Evolutionary conservation across 2,113 vertebrate species (phyloP), one percentile per base, ranked within the genome.

Genomic region (Petroica traversi): DNA sequence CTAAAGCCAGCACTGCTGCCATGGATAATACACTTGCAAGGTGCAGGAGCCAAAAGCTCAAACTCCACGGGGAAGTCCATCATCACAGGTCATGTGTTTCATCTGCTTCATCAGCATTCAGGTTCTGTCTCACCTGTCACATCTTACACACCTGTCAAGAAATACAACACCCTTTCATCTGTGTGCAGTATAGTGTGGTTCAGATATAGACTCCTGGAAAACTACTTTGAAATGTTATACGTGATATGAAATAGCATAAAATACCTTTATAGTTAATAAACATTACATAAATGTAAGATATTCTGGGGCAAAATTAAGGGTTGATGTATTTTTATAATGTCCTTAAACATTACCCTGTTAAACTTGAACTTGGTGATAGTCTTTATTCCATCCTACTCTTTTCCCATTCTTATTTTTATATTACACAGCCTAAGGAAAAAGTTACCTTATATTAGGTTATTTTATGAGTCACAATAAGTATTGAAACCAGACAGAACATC

Each of bases 391-490:
- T 22, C 20, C 66, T 80, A 45, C 5, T 8, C 28, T 93, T 94
- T 41, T 75, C 28, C 34, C 38, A 67, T 55, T 49, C 36, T 81
- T 75, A 14, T 71, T 93, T 88, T 88, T 73, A 22, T 87, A 22
- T 68, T 68, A 59, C 11, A 34, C 18, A n/a, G 58, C 54, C 29
- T 52, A 72, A 78, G 64, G 82, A 94, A 95, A 90, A 92, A 36
- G 2, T 85, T 97, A 88, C 8, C 31, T 43, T 94, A 85, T 11
- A 67, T 58, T 87, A 48, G 31, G 25, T 29, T 82, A 72, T 75
- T 94, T 89, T 86, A 72, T 93, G 45, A 93, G 55, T 82, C 62
- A 96, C n/a, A 88, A 51, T 68, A 69, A 84, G 33, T 82, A 79
- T 46, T 89, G 77, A 92, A 40, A 51, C 14, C 58, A 92, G 72